Evolutionary conservation across 2,797 vertebrate genomes (phyloP).

Genomic region (Anguilla obscura): DNA sequence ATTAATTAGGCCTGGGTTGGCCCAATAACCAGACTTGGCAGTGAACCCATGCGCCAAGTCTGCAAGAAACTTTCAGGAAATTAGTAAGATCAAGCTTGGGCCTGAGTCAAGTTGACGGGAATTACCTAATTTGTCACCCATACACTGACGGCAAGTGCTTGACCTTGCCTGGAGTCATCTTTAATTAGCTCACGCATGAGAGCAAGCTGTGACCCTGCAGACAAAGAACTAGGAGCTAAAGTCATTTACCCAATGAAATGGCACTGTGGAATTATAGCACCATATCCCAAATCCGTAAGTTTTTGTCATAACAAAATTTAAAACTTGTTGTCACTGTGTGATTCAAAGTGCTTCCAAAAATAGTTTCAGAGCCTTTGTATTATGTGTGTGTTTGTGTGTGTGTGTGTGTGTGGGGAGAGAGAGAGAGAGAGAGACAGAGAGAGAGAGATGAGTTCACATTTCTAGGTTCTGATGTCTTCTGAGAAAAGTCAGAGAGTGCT

Average conservation of each 20-base stretch:
- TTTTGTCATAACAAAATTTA: background rate
- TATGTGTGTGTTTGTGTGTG: background rate
- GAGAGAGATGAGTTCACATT: background rate
- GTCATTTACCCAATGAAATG: background rate
- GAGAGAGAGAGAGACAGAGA: background rate
- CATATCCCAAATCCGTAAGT: background rate
- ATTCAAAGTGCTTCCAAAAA: background rate
- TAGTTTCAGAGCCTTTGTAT: background rate
- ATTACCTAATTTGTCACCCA: slow-evolving; percentile 63
- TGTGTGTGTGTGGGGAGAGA: background rate
- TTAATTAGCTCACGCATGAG: slow-evolving; percentile 58
- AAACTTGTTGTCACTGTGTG: background rate
- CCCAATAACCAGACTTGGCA: slow-evolving; percentile 33
- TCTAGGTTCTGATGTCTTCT: background rate
- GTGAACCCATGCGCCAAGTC: slow-evolving; percentile 41
- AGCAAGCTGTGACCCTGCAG: slow-evolving; percentile 51
- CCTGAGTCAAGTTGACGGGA: slow-evolving; percentile 60
- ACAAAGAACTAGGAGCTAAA: slow-evolving; percentile 43
- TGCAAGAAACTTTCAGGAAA: slow-evolving; percentile 29
- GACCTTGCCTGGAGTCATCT: slow-evolving; percentile 58
- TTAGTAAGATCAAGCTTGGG: slow-evolving; percentile 57
- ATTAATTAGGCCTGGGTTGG: slow-evolving; percentile 39
- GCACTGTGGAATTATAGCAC: background rate
- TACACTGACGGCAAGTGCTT: slow-evolving; percentile 59
- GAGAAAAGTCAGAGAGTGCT: background rate